Percentiles rank a stretch among this genome's conserved stretches.
Evolutionary conservation across 1,140 invertebrate genomes (phyloP).

Genomic region (Drosophila pruinosa): DNA sequence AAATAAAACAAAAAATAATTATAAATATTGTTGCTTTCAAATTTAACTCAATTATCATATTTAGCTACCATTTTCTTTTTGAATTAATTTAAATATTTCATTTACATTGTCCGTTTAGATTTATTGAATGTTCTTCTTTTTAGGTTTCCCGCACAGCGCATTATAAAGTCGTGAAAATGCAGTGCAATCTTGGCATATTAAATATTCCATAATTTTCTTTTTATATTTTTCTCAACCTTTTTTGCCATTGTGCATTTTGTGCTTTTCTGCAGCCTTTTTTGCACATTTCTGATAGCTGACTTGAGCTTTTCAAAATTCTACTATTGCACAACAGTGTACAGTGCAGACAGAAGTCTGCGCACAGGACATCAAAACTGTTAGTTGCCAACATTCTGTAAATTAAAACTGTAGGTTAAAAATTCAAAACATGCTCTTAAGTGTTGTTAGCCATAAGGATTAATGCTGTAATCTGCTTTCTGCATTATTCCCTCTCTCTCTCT

Average conservation of each 20-base stretch:
- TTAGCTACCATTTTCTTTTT: too few species aligned
- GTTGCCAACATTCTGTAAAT: not conserved
- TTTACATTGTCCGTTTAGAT: too few species aligned
- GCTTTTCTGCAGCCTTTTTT: slow-evolving; percentile 7
- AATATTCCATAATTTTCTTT: not conserved
- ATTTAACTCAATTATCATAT: too few species aligned
- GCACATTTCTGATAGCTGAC: slow-evolving; percentile 39
- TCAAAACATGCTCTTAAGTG: not conserved
- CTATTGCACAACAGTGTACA: slow-evolving; percentile 40
- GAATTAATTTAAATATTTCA: too few species aligned
- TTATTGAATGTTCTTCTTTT: too few species aligned
- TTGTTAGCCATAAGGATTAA: not conserved
- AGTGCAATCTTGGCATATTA: not conserved
- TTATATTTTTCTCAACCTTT: slow-evolving; percentile 1
- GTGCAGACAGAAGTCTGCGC: not conserved
- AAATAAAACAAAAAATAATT: too few species aligned
- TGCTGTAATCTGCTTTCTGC: not conserved
- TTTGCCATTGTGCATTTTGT: slow-evolving; percentile 31
- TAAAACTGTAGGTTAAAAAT: not conserved
- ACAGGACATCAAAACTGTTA: not conserved
- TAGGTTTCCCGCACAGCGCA: not conserved
- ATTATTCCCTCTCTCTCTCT: not conserved
- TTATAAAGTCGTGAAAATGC: not conserved
- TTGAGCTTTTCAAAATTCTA: slow-evolving; percentile 71
- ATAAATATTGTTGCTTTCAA: too few species aligned